Evolutionary conservation across 2,113 vertebrate species (phyloP).

Genomic region (Grantiella picta): DNA sequence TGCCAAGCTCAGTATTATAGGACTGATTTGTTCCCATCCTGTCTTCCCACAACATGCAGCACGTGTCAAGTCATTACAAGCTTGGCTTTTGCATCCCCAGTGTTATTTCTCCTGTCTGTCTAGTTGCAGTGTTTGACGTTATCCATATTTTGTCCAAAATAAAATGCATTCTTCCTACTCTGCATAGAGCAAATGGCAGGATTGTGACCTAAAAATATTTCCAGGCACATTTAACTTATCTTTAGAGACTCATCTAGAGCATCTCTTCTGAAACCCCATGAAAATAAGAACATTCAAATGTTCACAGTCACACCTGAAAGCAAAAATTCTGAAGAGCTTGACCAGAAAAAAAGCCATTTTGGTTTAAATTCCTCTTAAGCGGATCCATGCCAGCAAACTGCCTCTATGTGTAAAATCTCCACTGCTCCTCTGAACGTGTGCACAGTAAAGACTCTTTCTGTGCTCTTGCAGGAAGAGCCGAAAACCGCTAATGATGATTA

Average conservation of each 20-base stretch:
- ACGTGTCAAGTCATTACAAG: neutral
- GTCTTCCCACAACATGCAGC: neutral
- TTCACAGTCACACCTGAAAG: neutral
- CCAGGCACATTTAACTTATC: neutral
- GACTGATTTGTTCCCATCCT: neutral
- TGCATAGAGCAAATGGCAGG: neutral
- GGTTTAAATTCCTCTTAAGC: neutral
- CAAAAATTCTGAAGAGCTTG: neutral
- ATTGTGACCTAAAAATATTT: neutral
- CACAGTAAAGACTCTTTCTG: neutral
- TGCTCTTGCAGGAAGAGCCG: neutral
- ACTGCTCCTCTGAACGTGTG: fast-evolving
- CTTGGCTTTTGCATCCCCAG: neutral
- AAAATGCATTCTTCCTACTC: neutral
- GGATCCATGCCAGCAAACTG: neutral
- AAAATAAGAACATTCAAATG: neutral
- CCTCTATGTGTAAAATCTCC: fast-evolving
- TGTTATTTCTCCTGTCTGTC: neutral
- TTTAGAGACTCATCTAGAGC: neutral
- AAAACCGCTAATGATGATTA: fast-evolving
- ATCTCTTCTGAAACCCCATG: fast-evolving
- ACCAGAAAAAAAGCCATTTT: neutral
- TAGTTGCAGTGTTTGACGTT: neutral
- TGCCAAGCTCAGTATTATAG: neutral
- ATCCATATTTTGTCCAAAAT: neutral